These are phyloP conservation scores for Apostichopus japonicus DNA, from an alignment of 35 echinoderm and acorn worm genomes.

Conservation along the genomic window DNA sequence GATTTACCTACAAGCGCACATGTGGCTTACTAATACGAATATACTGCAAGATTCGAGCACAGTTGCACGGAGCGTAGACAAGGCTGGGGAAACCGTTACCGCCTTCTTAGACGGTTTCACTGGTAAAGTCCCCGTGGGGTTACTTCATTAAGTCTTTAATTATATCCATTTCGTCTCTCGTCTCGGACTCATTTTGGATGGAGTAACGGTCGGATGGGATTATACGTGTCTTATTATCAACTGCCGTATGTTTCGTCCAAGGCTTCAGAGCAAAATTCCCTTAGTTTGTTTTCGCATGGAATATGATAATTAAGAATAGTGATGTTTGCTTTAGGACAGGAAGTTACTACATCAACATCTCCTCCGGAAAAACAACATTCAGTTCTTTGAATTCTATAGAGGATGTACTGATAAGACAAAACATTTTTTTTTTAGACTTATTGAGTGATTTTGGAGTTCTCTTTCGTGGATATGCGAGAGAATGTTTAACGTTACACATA, in stretches of 20 bases:
- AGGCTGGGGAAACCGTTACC: background rate
- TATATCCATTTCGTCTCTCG: background rate
- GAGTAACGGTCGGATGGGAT: background rate
- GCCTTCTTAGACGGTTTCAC: background rate
- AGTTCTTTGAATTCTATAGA: background rate
- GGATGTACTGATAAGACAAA: too few relatives aligned
- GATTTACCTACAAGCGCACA: background rate
- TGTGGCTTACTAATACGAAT: background rate
- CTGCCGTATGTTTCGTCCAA: background rate
- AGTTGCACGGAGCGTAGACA: background rate
- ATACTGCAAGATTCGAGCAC: background rate
- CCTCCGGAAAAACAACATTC: background rate
- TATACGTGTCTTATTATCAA: background rate
- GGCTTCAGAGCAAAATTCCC: background rate
- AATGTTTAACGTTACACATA: too few relatives aligned
- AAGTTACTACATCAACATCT: background rate
- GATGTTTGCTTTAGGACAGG: background rate
- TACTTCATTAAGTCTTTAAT: constrained; percentile 1
- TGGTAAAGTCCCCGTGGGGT: background rate
- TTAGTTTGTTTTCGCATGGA: background rate
- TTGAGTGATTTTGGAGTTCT: too few relatives aligned
- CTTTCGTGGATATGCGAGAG: too few relatives aligned
- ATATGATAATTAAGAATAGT: background rate
- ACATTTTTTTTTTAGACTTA: too few relatives aligned
- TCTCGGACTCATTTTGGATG: background rate